A percentile compares a stretch with the other conserved stretches of the same genome.
Evolutionary conservation across 2,113 vertebrate species (phyloP).

Genomic region (Melanocharis versteri): DNA sequence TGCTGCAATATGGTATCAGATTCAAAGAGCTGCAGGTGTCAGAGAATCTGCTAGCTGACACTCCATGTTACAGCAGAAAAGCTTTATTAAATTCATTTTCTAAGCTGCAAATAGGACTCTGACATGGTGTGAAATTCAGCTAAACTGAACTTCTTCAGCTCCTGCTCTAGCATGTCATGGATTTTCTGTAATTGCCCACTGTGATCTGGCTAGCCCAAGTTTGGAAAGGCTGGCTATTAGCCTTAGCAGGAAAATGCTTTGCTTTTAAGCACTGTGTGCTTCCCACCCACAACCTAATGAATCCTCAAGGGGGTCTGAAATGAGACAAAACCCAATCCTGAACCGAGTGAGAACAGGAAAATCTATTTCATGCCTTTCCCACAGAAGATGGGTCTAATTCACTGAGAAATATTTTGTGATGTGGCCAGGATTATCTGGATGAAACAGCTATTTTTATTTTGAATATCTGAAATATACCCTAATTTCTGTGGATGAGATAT

Average conservation of each 20-base stretch:
- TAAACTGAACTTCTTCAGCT: slow-evolving; percentile 59
- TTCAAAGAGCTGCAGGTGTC: slow-evolving; percentile 68
- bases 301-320: slow-evolving; percentile 10
- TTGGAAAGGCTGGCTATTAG: slow-evolving; percentile 26
- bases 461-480: neutral
- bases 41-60: slow-evolving; percentile 56
- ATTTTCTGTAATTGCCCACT: slow-evolving; percentile 42
- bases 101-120: slow-evolving; percentile 39
- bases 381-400: neutral
- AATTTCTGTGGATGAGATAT: neutral
- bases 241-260: neutral
- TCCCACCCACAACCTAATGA: neutral
- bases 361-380: slow-evolving; percentile 12
- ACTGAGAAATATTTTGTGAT: neutral
- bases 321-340: neutral
- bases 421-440: neutral
- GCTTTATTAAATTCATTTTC: slow-evolving; percentile 45
- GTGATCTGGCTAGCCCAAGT: slow-evolving; percentile 38
- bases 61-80: slow-evolving; percentile 34
- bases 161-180: slow-evolving; percentile 32
- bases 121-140: slow-evolving; percentile 54
- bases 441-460: neutral
- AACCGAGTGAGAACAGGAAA: neutral
- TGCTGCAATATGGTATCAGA: slow-evolving; percentile 59
- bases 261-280: neutral